phyloP scores from a whole-genome alignment of 1,140 invertebrate genomes.

The Hycleus cichorii region DNA sequence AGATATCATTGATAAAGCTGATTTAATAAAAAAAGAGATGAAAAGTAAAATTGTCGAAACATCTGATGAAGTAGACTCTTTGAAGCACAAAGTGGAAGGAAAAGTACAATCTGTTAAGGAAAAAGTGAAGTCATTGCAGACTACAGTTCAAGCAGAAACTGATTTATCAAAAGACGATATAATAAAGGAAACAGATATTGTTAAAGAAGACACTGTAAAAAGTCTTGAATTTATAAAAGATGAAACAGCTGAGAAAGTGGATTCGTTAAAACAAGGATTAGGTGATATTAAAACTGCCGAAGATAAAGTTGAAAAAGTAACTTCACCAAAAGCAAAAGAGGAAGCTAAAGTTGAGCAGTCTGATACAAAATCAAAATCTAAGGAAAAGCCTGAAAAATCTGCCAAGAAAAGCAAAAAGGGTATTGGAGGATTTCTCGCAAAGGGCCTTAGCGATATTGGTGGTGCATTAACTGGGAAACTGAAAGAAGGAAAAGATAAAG shows the following conservation, averaged over 20 bases:
- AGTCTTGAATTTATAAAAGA: too few relatives aligned
- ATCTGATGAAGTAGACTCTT: constrained; percentile 5
- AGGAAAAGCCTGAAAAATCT: background rate
- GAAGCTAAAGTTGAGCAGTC: too few relatives aligned
- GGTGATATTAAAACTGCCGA: background rate
- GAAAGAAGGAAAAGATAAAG: too few relatives aligned
- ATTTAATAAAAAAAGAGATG: background rate
- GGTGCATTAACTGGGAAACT: too few relatives aligned
- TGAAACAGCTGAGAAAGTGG: background rate
- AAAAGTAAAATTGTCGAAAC: background rate
- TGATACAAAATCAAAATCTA: background rate
- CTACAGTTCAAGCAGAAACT: background rate
- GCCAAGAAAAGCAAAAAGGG: background rate
- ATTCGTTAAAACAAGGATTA: background rate
- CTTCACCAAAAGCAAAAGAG: background rate
- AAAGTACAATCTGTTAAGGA: constrained; percentile 15
- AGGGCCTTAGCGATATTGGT: too few relatives aligned
- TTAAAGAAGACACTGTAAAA: too few relatives aligned
- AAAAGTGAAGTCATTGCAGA: background rate
- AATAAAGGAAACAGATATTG: too few relatives aligned
- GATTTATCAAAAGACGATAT: background rate
- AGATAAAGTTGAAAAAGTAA: background rate
- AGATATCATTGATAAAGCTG: background rate
- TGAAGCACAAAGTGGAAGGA: constrained; percentile 18
- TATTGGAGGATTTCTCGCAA: too few relatives aligned